A percentile compares a stretch with the other conserved stretches of the same genome.
Evolutionary conservation across 2,888 invertebrate species (phyloP).

Genomic region (Isotomurus palustris): DNA sequence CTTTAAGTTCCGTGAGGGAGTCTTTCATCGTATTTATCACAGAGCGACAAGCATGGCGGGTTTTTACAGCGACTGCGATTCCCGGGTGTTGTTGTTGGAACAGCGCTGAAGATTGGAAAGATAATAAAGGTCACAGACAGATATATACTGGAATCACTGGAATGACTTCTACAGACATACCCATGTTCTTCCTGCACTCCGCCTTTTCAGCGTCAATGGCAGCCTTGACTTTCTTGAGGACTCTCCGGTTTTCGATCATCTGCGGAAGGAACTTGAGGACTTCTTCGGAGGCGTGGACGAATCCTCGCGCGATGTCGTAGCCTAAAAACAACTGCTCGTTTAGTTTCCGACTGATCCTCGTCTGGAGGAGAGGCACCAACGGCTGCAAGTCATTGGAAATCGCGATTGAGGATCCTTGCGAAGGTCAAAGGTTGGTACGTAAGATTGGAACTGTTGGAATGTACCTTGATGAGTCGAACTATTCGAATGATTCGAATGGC

Average conservation of each 20-base stretch:
- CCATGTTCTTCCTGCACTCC: constrained; percentile 55
- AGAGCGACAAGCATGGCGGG: constrained; percentile 60
- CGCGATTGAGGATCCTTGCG: neutral
- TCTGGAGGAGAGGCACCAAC: constrained; percentile 55
- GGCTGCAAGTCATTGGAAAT: constrained; percentile 48
- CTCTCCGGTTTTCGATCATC: constrained; percentile 51
- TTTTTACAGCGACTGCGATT: constrained; percentile 63
- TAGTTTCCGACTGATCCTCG: constrained; percentile 56
- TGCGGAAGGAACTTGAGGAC: constrained; percentile 57
- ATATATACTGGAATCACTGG: neutral
- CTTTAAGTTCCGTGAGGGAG: constrained; percentile 56
- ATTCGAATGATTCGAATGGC: constrained; percentile 17
- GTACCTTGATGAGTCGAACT: neutral
- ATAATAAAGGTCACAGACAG: neutral
- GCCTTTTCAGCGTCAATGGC: constrained; percentile 49
- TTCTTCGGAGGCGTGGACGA: constrained; percentile 60
- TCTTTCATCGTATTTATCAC: constrained; percentile 59
- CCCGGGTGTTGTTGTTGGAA: constrained; percentile 59
- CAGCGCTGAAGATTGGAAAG: constrained; percentile 44
- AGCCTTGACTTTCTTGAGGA: constrained; percentile 48
- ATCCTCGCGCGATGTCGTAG: constrained; percentile 62
- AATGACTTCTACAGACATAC: constrained; percentile 37
- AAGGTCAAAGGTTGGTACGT: neutral
- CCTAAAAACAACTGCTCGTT: constrained; percentile 58
- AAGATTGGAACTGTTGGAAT: neutral